These are phyloP conservation scores for Nasonia vitripennis DNA, from an alignment of 1,140 invertebrate species.

Conservation along the genomic window DNA sequence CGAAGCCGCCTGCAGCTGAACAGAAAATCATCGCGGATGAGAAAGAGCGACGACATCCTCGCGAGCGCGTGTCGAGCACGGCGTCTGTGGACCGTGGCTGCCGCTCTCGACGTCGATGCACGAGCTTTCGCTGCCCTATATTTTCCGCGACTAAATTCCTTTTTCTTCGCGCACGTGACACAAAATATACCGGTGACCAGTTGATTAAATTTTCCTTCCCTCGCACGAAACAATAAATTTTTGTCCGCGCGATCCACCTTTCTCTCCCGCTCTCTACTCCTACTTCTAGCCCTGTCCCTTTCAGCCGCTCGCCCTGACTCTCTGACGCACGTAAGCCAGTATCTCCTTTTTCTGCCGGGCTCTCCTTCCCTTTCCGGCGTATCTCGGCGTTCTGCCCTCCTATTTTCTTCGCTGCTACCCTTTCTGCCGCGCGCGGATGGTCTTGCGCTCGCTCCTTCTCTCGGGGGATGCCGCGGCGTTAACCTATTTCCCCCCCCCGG, in stretches of 20 bases:
- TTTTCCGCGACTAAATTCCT: too few species aligned
- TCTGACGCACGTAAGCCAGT: slow-evolving; percentile 17
- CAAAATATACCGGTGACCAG: background rate
- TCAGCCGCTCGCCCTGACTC: background rate
- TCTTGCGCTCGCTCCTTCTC: slow-evolving; percentile 14
- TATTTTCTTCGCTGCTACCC: slow-evolving; percentile 15
- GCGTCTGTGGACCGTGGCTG: background rate
- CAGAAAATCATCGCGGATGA: slow-evolving; percentile 53
- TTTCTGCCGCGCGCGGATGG: background rate
- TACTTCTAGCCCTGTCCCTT: slow-evolving; percentile 19
- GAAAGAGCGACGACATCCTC: slow-evolving; percentile 62
- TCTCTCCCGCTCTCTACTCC: slow-evolving; percentile 30
- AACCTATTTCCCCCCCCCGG: slow-evolving; percentile 57
- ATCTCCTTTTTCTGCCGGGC: background rate
- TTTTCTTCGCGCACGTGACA: too few species aligned
- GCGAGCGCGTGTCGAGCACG: slow-evolving; percentile 55
- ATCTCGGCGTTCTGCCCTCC: slow-evolving; percentile 8
- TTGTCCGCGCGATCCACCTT: slow-evolving; percentile 24
- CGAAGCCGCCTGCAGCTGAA: slow-evolving; percentile 23
- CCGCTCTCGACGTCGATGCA: slow-evolving; percentile 13
- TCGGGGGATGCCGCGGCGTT: slow-evolving; percentile 53
- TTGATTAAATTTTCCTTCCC: slow-evolving; percentile 50
- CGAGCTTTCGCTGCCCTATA: background rate
- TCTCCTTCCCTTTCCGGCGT: slow-evolving; percentile 3
- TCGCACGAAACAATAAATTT: slow-evolving; percentile 17